A percentile compares a stretch with the other conserved stretches of the same genome.
These are phyloP conservation scores for Keiferia lycopersicella DNA, from an alignment of 2,888 invertebrate species.

Conservation along the genomic window DNA sequence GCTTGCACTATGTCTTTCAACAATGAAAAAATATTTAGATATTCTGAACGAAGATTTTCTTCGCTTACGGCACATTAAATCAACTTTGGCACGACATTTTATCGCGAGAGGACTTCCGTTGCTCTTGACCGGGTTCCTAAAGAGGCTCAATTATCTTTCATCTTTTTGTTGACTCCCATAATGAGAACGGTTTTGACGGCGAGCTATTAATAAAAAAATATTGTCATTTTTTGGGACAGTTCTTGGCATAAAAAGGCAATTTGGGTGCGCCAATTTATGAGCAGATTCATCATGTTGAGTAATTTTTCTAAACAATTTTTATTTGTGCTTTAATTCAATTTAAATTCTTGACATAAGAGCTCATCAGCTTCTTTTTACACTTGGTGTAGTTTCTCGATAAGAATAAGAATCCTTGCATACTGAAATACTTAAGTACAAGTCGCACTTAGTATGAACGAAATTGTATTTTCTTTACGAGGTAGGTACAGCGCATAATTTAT, in stretches of 20 bases:
- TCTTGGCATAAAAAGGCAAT: not conserved
- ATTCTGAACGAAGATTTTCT: too few relatives aligned
- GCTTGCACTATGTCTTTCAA: too few relatives aligned
- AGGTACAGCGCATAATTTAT: not conserved
- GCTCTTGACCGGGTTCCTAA: constrained; percentile 3
- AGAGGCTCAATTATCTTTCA: not conserved
- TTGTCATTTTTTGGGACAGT: too few relatives aligned
- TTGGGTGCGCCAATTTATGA: not conserved
- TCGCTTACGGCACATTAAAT: not conserved
- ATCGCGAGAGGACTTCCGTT: not conserved
- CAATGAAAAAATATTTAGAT: too few relatives aligned
- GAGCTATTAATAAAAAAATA: constrained; percentile 16
- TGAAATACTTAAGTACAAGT: not conserved
- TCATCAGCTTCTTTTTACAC: too few relatives aligned
- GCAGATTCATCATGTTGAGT: too few relatives aligned
- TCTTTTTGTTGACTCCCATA: constrained; percentile 14
- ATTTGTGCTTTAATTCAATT: too few relatives aligned
- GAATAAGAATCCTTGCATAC: too few relatives aligned
- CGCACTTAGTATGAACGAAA: not conserved
- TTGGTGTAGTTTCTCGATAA: too few relatives aligned
- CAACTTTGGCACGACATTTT: not conserved
- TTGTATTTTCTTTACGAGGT: not conserved
- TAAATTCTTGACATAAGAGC: too few relatives aligned
- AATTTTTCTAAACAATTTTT: too few relatives aligned
- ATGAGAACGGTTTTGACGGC: not conserved